Evolutionary conservation across 2,113 vertebrate genomes (phyloP), one percentile per base, ranked within the genome.

Genomic region (Telmatochromis sp.): DNA sequence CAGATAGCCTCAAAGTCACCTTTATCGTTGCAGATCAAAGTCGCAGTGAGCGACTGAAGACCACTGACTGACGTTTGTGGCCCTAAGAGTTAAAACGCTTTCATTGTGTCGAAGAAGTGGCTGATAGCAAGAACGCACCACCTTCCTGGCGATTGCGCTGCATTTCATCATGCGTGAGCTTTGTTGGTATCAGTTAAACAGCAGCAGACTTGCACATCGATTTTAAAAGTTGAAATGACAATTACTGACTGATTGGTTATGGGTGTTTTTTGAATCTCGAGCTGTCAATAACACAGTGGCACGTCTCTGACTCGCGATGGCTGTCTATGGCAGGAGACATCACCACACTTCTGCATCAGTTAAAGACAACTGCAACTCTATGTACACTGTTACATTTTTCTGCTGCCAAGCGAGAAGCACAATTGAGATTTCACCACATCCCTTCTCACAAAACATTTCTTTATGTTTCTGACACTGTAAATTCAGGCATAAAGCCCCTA

Each of bases 131-230:
- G 86, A 65, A 86, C 57, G 63, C 86, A 51, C 26, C 10, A 26
- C 68, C 15, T 68, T 57, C 71, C 23, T 35, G 15, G 81, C 1
- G 33, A 80, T 94, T 94, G 80, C 94, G 5, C 53, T 45, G 53
- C 80, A 86, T 96, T 96, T 93, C 95, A 95, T 95, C 94, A 95
- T 87, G 75, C 75, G 5, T 26, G 10, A 31, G 82, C 87, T 90
- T 89, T 87, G 86, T 92, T 82, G 75, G 86, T 81, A 83, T 87
- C 57, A 35, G 84, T 21, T 51, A 71, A 83, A 47, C 35, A 51
- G 89, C 88, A 57, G 80, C 10, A 88, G 73, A 92, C 88, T 83
- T 47, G 71, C 73, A 86, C 87, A 91, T 79, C 26, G 82, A 89
- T 86, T 92, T 89, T 81, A 94, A 55, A 83, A 87, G 86, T 37